These are phyloP conservation scores for Danio jaintianensis DNA, from an alignment of 2,797 vertebrate species.

Conservation along the genomic window DNA sequence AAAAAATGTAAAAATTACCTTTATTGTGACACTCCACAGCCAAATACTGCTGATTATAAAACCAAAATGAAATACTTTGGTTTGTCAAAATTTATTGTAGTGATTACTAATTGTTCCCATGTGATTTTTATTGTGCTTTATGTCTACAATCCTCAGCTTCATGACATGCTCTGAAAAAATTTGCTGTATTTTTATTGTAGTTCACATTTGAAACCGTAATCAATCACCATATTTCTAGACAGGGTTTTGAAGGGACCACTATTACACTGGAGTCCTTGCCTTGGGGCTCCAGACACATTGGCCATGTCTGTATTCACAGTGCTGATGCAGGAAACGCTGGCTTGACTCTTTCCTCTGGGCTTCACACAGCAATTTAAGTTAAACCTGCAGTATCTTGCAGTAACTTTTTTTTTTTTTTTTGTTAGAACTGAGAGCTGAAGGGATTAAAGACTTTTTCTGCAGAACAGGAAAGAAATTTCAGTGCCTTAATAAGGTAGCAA, in stretches of 20 bases:
- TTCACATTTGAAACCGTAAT: conserved; percentile 11
- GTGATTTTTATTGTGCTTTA: neutral
- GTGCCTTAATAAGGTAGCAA: no score
- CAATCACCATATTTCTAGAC: conserved; percentile 9
- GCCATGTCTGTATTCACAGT: neutral
- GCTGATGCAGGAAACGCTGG: neutral
- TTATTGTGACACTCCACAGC: no score
- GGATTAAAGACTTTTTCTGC: no score
- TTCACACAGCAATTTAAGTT: neutral
- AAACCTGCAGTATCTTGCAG: neutral
- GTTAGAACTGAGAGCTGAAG: no score
- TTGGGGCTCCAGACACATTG: neutral
- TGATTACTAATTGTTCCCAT: neutral
- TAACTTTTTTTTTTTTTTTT: no score
- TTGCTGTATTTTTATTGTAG: neutral
- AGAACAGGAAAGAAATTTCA: no score
- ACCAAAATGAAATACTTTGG: neutral
- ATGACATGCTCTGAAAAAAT: neutral
- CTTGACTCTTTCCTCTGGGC: neutral
- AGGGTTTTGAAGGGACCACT: neutral
- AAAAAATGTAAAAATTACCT: no score
- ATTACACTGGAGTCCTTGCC: neutral
- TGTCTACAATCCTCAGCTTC: neutral
- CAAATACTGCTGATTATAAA: neutral
- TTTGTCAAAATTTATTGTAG: neutral